phyloP scores from a whole-genome alignment of 2,888 invertebrate species.

The Meganola albula region DNA sequence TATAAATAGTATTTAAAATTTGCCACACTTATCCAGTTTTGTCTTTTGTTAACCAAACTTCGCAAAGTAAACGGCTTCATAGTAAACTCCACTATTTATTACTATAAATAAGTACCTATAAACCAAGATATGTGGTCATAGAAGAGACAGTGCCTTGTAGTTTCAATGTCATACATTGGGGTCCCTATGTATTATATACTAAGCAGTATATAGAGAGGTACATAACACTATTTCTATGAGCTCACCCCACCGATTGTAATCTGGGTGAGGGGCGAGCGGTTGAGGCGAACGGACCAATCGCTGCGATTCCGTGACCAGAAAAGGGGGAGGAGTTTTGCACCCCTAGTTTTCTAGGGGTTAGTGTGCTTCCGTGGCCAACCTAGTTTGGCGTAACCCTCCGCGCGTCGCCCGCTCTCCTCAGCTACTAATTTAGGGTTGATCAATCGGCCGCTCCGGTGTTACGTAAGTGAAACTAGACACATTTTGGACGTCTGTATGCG shows the following conservation, averaged over 20 bases:
- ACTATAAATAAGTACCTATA: constrained; percentile 2
- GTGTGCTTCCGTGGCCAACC: constrained; percentile 78
- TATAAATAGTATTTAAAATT: too few species aligned
- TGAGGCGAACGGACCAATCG: constrained; percentile 70
- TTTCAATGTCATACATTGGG: constrained; percentile 70
- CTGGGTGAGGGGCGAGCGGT: constrained; percentile 72
- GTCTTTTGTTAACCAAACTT: too few species aligned
- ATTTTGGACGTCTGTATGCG: constrained; percentile 32
- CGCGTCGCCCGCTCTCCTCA: constrained; percentile 53
- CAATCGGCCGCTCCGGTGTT: constrained; percentile 64
- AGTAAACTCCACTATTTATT: neutral
- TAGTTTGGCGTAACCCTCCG: constrained; percentile 69
- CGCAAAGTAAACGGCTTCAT: too few species aligned
- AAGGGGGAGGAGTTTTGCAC: constrained; percentile 78
- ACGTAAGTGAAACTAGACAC: constrained; percentile 58
- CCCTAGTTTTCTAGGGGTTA: constrained; percentile 79
- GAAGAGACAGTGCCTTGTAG: constrained; percentile 28
- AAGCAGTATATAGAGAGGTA: constrained; percentile 56
- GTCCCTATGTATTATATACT: constrained; percentile 57
- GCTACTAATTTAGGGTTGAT: constrained; percentile 75
- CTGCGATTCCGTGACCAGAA: constrained; percentile 75
- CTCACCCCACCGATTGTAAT: constrained; percentile 77
- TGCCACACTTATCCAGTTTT: too few species aligned
- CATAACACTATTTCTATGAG: constrained; percentile 76
- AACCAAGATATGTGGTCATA: constrained; percentile 13